phyloP scores from a whole-genome alignment of 1,140 invertebrate genomes.

The Drosophila willistoni region DNA sequence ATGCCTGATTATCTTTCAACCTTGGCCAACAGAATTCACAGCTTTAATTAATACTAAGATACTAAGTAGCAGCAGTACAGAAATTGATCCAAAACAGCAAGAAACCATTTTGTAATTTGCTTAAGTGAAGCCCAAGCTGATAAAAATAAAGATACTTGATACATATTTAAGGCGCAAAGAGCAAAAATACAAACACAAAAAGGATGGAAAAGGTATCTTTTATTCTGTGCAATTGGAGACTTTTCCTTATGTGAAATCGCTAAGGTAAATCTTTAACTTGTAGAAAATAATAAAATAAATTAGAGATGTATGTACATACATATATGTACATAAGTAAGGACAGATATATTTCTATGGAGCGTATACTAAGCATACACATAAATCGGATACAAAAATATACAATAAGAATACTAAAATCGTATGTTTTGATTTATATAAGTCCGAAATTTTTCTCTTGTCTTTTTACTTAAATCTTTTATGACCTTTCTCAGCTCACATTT shows the following conservation, averaged over 20 bases:
- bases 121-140: background rate
- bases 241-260: background rate
- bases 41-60: slow-evolving; percentile 61
- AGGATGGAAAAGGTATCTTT: background rate
- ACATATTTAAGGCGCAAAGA: background rate
- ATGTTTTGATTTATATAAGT: no score
- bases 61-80: background rate
- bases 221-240: background rate
- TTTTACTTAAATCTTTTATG: no score
- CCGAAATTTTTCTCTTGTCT: no score
- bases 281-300: no score
- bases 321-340: no score
- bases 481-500: no score
- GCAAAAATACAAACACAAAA: background rate
- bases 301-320: no score
- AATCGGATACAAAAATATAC: no score
- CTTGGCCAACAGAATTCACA: slow-evolving; percentile 31
- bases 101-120: background rate
- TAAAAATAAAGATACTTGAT: background rate
- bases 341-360: no score
- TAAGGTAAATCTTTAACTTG: no score
- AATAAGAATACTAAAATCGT: no score
- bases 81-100: background rate
- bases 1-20: slow-evolving; percentile 51
- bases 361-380: no score